These are phyloP conservation scores for Spea bombifrons DNA, from an alignment of 2,113 vertebrate genomes.

Conservation along the genomic window DNA sequence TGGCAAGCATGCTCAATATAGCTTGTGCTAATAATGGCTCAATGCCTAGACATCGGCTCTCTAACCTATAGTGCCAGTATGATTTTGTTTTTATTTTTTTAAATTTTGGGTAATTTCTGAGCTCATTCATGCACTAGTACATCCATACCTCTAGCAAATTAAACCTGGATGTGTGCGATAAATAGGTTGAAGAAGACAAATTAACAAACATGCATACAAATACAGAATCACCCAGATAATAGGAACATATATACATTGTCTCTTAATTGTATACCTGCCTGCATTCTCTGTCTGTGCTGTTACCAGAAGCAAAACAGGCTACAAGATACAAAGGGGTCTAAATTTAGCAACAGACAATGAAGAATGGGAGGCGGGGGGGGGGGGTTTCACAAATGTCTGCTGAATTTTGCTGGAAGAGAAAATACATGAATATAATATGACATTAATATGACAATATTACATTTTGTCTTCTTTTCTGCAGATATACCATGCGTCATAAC, in stretches of 20 bases:
- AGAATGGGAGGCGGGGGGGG: background rate
- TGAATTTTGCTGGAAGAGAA: background rate
- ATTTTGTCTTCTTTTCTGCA: no score
- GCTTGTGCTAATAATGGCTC: constrained; percentile 85
- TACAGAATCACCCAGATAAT: background rate
- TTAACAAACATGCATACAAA: background rate
- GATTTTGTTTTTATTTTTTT: constrained; percentile 31
- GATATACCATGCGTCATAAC: no score
- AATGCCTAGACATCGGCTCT: constrained; percentile 32
- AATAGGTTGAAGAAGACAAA: background rate
- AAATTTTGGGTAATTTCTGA: constrained; percentile 23
- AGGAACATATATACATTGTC: background rate
- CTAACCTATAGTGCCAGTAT: constrained; percentile 8
- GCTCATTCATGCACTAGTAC: background rate
- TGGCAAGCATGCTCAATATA: constrained; percentile 86
- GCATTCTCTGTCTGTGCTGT: background rate
- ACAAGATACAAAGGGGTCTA: background rate
- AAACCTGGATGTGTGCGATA: background rate
- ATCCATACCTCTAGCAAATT: background rate
- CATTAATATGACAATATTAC: no score
- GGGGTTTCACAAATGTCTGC: background rate
- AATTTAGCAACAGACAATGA: background rate
- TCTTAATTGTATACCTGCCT: background rate
- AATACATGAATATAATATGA: background rate
- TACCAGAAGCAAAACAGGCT: no score